Conservation (phyloP, 2,888 invertebrate species). For the Eupeodes latifasciatus region DNA sequence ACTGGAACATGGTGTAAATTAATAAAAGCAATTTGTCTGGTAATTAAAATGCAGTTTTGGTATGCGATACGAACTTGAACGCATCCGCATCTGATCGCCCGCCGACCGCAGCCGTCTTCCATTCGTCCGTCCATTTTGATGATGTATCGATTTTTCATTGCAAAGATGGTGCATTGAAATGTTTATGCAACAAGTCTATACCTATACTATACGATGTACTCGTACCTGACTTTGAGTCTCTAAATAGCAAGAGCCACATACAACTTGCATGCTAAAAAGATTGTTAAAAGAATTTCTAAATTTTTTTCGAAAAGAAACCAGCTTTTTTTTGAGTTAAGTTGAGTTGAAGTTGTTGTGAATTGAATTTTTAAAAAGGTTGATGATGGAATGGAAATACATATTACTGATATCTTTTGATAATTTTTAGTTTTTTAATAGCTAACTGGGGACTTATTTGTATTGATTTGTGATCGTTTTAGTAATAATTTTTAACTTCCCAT, state of each 20-base stretch:
- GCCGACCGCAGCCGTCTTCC: not conserved
- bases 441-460: too few species aligned
- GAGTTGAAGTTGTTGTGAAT: not conserved
- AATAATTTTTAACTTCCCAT: too few species aligned
- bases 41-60: constrained; percentile 72
- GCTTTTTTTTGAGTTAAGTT: not conserved
- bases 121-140: constrained; percentile 17
- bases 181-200: too few species aligned
- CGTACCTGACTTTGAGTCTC: not conserved
- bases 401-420: not conserved
- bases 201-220: too few species aligned
- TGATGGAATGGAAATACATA: not conserved
- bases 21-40: constrained; percentile 75
- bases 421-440: not conserved
- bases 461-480: too few species aligned
- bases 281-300: constrained; percentile 15
- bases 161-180: too few species aligned
- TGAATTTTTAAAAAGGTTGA: constrained; percentile 1
- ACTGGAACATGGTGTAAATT: constrained; percentile 74
- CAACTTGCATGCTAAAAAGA: constrained; percentile 28
- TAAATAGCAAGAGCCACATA: constrained; percentile 7
- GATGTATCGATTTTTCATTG: constrained; percentile 18
- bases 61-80: constrained; percentile 62
- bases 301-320: constrained; percentile 22
- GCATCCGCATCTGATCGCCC: constrained; percentile 55